Conservation (phyloP, 2,113 vertebrate species). For the Tetraodon nigroviridis region DNA sequence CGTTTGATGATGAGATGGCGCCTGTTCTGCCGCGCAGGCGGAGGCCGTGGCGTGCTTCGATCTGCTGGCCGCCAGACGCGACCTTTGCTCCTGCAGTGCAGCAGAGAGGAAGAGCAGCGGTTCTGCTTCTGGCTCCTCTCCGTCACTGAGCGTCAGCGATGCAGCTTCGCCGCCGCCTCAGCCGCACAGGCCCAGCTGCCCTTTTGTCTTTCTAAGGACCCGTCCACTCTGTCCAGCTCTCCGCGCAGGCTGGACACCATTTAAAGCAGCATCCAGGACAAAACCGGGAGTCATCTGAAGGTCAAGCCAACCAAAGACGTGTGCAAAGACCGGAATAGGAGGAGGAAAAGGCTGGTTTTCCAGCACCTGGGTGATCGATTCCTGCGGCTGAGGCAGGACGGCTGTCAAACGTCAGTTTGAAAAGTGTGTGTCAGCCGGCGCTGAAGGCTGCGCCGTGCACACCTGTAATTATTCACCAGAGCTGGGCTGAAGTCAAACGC, state of each 20-base stretch:
- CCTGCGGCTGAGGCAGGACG: constrained; percentile 14
- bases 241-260: constrained; percentile 28
- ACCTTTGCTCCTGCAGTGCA: constrained; percentile 24
- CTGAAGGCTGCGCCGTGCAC: constrained; percentile 28
- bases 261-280: constrained; percentile 18
- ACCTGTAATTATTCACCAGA: constrained; percentile 32
- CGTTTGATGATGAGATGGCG: constrained; percentile 14
- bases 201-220: no score
- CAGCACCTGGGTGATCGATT: constrained; percentile 15
- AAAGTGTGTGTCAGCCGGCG: constrained; percentile 27
- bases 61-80: constrained; percentile 16
- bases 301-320: not conserved
- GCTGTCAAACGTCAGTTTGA: constrained; percentile 24
- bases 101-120: not conserved
- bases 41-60: constrained; percentile 22
- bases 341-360: not conserved
- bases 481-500: no score
- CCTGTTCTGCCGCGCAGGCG: constrained; percentile 24
- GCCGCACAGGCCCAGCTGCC: no score
- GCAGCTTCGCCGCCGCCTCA: no score
- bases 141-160: constrained; percentile 23
- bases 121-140: constrained; percentile 13
- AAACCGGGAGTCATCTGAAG: constrained; percentile 3
- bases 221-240: constrained; percentile 23
- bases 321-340: not conserved